Evolutionary conservation across 64 coral and sea anemone species (phyloP).

Genomic region (Montipora capricornis): DNA sequence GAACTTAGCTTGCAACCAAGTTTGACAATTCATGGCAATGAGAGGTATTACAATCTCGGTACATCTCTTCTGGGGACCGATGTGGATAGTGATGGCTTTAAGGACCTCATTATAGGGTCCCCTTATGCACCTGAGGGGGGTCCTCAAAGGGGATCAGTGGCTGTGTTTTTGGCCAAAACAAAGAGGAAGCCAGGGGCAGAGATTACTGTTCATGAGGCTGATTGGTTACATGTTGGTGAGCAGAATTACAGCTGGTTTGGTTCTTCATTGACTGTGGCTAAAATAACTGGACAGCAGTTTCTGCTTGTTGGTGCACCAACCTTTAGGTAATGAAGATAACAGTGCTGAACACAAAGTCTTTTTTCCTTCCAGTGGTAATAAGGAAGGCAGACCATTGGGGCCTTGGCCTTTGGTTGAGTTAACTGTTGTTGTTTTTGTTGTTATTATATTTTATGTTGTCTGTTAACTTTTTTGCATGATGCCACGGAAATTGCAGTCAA

Average conservation of each 20-base stretch:
- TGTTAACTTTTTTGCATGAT: too few species aligned
- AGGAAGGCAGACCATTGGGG: too few species aligned
- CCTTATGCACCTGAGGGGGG: slow-evolving; percentile 90
- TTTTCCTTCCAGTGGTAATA: too few species aligned
- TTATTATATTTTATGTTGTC: too few species aligned
- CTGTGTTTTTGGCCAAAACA: slow-evolving; percentile 83
- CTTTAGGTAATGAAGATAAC: slow-evolving; percentile 59
- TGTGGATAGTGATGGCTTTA: slow-evolving; percentile 85
- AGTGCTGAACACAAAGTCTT: neutral
- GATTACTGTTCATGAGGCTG: slow-evolving; percentile 54
- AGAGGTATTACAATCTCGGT: slow-evolving; percentile 95
- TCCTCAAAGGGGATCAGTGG: slow-evolving; percentile 94
- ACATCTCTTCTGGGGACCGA: slow-evolving; percentile 78
- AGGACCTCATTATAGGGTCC: slow-evolving; percentile 95
- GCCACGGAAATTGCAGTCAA: too few species aligned
- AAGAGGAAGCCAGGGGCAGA: slow-evolving; percentile 56
- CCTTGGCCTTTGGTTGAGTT: too few species aligned
- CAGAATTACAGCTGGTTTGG: slow-evolving; percentile 99
- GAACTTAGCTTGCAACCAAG: slow-evolving; percentile 48
- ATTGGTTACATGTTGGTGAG: slow-evolving; percentile 76
- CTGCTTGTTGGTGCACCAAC: slow-evolving; percentile 88
- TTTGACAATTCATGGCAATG: slow-evolving; percentile 73
- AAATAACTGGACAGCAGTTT: slow-evolving; percentile 43
- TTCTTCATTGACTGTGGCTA: slow-evolving; percentile 55
- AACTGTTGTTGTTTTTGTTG: too few species aligned